Conservation (phyloP, 1,140 invertebrate genomes). For the Drosophila pandora region DNA sequence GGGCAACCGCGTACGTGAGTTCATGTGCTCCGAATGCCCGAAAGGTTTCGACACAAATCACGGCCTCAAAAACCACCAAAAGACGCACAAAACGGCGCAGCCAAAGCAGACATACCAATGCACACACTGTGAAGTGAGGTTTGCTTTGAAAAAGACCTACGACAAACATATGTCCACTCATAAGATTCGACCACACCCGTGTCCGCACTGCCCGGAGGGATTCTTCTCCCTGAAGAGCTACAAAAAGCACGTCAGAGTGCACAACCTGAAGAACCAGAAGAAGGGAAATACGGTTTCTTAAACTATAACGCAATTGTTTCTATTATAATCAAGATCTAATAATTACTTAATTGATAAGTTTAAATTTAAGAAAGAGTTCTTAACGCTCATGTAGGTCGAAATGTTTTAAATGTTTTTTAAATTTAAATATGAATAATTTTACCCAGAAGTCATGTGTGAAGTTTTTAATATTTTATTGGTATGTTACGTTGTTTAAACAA, state of each 20-base stretch:
- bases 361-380: too few species aligned
- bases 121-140: slow-evolving; percentile 28
- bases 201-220: slow-evolving; percentile 25
- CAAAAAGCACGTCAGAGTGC: slow-evolving; percentile 5
- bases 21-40: slow-evolving; percentile 27
- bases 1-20: slow-evolving; percentile 16
- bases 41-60: slow-evolving; percentile 28
- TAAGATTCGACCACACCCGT: slow-evolving; percentile 21
- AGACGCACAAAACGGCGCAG: slow-evolving; percentile 7
- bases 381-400: too few species aligned
- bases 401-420: too few species aligned
- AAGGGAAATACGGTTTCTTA: too few species aligned
- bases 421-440: background rate
- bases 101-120: slow-evolving; percentile 21
- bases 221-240: slow-evolving; percentile 39
- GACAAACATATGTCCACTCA: slow-evolving; percentile 36
- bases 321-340: background rate
- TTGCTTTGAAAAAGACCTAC: slow-evolving; percentile 20
- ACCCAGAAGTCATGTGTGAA: slow-evolving; percentile 4
- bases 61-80: slow-evolving; percentile 16
- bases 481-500: slow-evolving; percentile 73
- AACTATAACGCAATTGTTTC: background rate
- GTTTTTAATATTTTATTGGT: slow-evolving; percentile 64
- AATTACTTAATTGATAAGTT: background rate
- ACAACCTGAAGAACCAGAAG: slow-evolving; percentile 14